Conservation (phyloP, 2,888 invertebrate species). For the Sclerodermus sp. region DNA sequence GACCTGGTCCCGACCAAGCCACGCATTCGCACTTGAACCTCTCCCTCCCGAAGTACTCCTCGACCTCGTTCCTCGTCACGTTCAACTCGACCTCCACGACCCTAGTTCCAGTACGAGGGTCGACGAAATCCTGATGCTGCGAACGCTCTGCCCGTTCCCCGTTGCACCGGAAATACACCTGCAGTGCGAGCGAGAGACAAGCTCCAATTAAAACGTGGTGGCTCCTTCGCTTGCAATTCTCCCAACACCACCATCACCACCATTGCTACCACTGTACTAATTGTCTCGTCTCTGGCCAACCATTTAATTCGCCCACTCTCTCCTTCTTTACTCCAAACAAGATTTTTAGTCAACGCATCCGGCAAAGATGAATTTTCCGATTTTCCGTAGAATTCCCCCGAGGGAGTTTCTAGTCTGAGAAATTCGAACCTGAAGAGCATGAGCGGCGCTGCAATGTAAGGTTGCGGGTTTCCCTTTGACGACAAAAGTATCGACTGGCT, state of each 20-base stretch:
- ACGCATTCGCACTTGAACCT: conserved; percentile 90
- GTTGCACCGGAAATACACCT: conserved; percentile 87
- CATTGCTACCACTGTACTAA: too few species aligned
- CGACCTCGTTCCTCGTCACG: conserved; percentile 83
- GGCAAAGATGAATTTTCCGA: too few species aligned
- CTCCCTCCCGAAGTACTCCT: conserved; percentile 86
- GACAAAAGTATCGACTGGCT: conserved; percentile 86
- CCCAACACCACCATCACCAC: too few species aligned
- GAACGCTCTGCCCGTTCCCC: conserved; percentile 59
- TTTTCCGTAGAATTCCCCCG: too few species aligned
- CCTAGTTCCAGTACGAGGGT: conserved; percentile 82
- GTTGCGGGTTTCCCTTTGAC: conserved; percentile 87
- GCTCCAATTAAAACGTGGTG: too few species aligned
- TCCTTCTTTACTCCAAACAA: neutral
- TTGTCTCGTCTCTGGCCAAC: too few species aligned
- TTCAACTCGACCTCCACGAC: conserved; percentile 83
- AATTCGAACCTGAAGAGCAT: conserved; percentile 69
- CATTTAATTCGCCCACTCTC: neutral
- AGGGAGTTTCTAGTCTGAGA: neutral
- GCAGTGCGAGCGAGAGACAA: conserved; percentile 6
- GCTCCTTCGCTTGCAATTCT: too few species aligned
- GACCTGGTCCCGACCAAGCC: conserved; percentile 84
- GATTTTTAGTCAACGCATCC: too few species aligned
- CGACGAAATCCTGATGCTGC: conserved; percentile 76
- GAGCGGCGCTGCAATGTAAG: conserved; percentile 82